These are phyloP conservation scores for Odiellus spinosus DNA, from an alignment of 2,888 invertebrate genomes.

Conservation along the genomic window DNA sequence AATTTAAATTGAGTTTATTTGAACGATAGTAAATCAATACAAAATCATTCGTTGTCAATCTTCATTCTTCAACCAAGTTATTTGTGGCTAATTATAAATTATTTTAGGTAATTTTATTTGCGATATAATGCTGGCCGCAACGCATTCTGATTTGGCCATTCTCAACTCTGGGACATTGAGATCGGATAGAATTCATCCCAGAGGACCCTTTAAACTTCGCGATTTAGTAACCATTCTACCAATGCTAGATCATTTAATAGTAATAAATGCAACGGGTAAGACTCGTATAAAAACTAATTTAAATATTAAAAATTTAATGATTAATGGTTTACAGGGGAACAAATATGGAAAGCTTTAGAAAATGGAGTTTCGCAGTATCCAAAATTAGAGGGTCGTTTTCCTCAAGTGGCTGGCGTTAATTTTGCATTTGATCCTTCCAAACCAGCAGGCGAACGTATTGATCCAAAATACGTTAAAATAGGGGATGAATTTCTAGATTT, in stretches of 20 bases:
- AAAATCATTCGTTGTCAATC: too few relatives aligned
- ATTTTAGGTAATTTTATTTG: slow-evolving; percentile 40
- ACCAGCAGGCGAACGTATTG: slow-evolving; percentile 50
- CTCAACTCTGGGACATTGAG: slow-evolving; percentile 75
- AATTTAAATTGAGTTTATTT: too few relatives aligned
- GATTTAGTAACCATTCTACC: slow-evolving; percentile 69
- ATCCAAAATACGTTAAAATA: slow-evolving; percentile 55
- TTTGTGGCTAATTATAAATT: too few relatives aligned
- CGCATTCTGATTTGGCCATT: slow-evolving; percentile 66
- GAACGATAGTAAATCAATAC: too few relatives aligned
- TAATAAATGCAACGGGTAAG: slow-evolving; percentile 51
- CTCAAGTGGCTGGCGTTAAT: slow-evolving; percentile 43
- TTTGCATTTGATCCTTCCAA: slow-evolving; percentile 37
- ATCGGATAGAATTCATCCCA: slow-evolving; percentile 57
- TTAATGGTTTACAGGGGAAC: slow-evolving; percentile 36
- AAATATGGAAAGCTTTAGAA: slow-evolving; percentile 54
- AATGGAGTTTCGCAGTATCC: slow-evolving; percentile 75
- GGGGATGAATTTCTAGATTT: slow-evolving; percentile 64
- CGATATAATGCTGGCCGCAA: slow-evolving; percentile 54
- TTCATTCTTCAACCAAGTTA: too few relatives aligned
- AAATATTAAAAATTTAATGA: neutral
- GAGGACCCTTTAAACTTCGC: slow-evolving; percentile 66
- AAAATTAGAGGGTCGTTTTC: slow-evolving; percentile 70
- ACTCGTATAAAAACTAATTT: slow-evolving; percentile 1
- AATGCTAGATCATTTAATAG: slow-evolving; percentile 64